phyloP scores from a whole-genome alignment of 2,113 vertebrate species.

The Carassius carassius region DNA sequence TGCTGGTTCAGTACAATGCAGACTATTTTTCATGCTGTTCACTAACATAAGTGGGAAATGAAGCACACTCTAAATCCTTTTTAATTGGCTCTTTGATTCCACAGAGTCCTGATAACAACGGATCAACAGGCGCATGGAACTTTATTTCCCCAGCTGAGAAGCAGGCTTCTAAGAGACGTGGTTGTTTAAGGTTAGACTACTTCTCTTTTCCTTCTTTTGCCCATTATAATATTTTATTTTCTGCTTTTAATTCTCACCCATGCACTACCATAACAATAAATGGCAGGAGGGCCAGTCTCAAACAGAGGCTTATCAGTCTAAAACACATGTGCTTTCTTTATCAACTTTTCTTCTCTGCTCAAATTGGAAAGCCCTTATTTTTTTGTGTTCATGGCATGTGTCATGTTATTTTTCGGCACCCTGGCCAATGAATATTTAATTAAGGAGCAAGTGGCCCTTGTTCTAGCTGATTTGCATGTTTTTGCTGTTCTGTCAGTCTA shows the following conservation, averaged over 20 bases:
- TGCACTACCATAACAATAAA: constrained; percentile 3
- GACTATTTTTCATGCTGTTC: constrained; percentile 17
- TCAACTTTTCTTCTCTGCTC: neutral
- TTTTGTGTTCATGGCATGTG: constrained; percentile 22
- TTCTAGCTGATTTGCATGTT: constrained; percentile 43
- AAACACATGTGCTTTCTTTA: constrained; percentile 49
- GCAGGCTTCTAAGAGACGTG: constrained; percentile 16
- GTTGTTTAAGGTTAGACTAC: constrained; percentile 34
- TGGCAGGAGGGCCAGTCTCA: constrained; percentile 31
- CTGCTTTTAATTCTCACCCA: constrained; percentile 9
- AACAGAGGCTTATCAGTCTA: constrained; percentile 48
- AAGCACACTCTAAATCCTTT: constrained; percentile 49
- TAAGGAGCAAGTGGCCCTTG: constrained; percentile 34
- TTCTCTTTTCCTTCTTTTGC: constrained; percentile 13
- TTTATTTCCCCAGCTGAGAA: constrained; percentile 30
- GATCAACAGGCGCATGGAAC: constrained; percentile 51
- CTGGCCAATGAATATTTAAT: constrained; percentile 50
- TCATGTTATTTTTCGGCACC: constrained; percentile 11
- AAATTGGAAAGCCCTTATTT: neutral
- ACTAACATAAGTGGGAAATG: constrained; percentile 33
- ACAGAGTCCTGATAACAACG: constrained; percentile 50
- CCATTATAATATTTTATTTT: constrained; percentile 22
- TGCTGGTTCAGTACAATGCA: neutral
- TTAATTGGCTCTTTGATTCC: constrained; percentile 57
- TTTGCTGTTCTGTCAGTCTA: neutral